A percentile compares a stretch with the other conserved stretches of the same genome.
phyloP scores from a whole-genome alignment of 2,113 vertebrate genomes.

The Chitala chitala region DNA sequence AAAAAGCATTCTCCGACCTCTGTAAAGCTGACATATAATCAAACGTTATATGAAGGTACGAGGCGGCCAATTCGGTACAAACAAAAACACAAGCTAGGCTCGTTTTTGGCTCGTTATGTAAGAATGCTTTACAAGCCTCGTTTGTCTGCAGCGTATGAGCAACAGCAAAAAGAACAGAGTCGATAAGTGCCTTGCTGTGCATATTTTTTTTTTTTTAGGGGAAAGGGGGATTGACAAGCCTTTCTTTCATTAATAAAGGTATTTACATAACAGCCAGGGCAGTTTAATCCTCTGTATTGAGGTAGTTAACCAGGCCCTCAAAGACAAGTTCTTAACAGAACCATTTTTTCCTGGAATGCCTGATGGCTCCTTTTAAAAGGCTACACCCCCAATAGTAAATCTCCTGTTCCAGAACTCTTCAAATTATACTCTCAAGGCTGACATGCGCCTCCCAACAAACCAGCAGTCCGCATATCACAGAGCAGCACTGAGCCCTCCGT shows the following conservation, averaged over 20 bases:
- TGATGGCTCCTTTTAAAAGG: conserved; percentile 99
- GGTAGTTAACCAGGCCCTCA: conserved; percentile 99
- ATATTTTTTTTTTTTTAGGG: conserved; percentile 77
- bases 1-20: conserved; percentile 98
- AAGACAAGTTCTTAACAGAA: conserved; percentile 99
- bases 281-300: conserved; percentile 99
- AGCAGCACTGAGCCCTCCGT: conserved; percentile 73
- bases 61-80: conserved; percentile 98
- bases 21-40: conserved; percentile 94
- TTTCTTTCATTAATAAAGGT: conserved; percentile 99
- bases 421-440: conserved; percentile 88
- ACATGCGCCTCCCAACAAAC: conserved; percentile 79
- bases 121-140: conserved; percentile 90
- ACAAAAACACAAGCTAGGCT: conserved; percentile 98
- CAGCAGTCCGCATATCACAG: conserved; percentile 72
- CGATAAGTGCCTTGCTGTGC: conserved; percentile 94
- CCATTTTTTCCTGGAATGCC: conserved; percentile 99
- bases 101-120: conserved; percentile 93
- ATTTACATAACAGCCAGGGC: conserved; percentile 99
- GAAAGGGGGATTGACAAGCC: conserved; percentile 79
- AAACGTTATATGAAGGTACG: conserved; percentile 99
- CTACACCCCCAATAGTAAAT: conserved; percentile 98
- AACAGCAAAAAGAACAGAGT: conserved; percentile 88
- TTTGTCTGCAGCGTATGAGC: conserved; percentile 93
- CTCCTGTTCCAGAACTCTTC: conserved; percentile 80